phyloP scores from a whole-genome alignment of 2,797 vertebrate genomes.

The Tangara arthus region DNA sequence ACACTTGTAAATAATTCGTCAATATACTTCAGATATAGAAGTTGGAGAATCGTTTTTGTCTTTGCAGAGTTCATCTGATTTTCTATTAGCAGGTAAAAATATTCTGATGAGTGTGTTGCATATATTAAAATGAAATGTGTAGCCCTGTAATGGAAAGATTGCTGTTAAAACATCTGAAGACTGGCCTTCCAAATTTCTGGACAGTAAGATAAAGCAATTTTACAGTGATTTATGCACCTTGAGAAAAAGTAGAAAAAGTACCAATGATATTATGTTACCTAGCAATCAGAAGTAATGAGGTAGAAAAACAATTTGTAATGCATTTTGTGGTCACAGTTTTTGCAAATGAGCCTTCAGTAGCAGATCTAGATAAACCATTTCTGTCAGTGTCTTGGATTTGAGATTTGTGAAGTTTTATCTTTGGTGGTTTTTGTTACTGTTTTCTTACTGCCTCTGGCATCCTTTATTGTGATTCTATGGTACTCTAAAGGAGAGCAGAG shows the following conservation, averaged over 20 bases:
- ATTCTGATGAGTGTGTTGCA: neutral
- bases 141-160: neutral
- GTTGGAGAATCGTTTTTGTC: neutral
- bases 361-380: neutral
- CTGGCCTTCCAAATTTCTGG: neutral
- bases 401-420: neutral
- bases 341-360: neutral
- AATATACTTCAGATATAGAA: neutral
- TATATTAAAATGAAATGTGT: neutral
- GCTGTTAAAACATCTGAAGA: neutral
- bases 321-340: neutral
- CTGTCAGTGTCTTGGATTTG: neutral
- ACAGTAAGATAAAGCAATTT: neutral
- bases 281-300: neutral
- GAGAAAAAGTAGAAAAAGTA: neutral
- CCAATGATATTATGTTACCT: neutral
- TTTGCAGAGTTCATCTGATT: neutral
- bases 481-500: neutral
- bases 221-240: neutral
- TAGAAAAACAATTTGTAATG: neutral
- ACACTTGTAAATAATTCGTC: rapidly evolving
- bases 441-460: neutral
- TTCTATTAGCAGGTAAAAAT: neutral
- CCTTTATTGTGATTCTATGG: neutral
- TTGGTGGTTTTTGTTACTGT: neutral